These are phyloP conservation scores for Antechinus flavipes DNA, from an alignment of 2,113 vertebrate species.

Conservation along the genomic window DNA sequence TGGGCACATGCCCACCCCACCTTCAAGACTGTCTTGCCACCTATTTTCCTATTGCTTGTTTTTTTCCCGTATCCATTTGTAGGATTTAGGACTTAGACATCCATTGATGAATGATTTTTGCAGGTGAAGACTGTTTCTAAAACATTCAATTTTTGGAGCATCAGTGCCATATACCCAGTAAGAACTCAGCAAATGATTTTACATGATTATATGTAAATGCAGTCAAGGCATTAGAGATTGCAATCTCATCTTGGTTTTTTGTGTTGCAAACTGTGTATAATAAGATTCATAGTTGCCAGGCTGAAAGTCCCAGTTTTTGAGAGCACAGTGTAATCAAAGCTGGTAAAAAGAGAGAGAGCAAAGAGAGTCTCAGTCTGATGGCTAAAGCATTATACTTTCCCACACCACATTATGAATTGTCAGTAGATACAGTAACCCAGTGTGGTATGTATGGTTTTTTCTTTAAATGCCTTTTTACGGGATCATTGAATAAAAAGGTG, in stretches of 20 bases:
- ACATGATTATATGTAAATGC: neutral
- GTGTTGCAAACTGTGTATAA: neutral
- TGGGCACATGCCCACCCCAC: neutral
- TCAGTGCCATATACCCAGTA: neutral
- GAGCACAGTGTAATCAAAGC: neutral
- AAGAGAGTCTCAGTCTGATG: neutral
- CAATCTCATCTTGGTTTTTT: neutral
- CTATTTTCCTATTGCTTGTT: neutral
- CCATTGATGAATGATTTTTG: neutral
- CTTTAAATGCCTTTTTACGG: neutral
- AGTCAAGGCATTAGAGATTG: too few relatives aligned
- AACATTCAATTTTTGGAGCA: neutral
- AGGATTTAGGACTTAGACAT: neutral
- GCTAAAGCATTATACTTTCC: neutral
- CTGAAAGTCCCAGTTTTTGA: neutral
- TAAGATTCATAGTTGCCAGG: neutral
- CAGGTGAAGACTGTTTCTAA: neutral
- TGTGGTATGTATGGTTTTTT: neutral
- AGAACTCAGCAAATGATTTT: neutral
- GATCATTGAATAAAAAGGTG: neutral
- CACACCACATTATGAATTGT: neutral
- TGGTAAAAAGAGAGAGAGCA: neutral
- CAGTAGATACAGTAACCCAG: neutral
- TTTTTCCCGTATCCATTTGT: neutral
- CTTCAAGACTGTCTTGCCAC: neutral